phyloP scores from a whole-genome alignment of 2,113 vertebrate species.

The Charina bottae region DNA sequence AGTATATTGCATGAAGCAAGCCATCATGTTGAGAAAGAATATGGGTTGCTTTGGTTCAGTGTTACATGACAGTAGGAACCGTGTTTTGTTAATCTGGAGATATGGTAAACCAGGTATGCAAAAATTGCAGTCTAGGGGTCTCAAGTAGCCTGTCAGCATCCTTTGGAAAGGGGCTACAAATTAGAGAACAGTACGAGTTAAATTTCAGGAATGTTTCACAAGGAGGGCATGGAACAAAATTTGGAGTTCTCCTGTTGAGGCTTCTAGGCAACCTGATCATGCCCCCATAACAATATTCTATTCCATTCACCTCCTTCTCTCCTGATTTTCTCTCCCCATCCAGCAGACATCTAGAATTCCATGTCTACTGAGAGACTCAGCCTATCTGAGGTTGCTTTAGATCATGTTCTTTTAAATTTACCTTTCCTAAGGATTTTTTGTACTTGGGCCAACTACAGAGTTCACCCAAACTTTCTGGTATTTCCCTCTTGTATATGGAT shows the following conservation, averaged over 20 bases:
- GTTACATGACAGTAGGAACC: neutral
- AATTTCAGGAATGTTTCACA: neutral
- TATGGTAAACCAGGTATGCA: neutral
- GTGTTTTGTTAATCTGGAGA: neutral
- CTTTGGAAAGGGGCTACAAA: neutral
- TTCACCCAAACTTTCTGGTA: neutral
- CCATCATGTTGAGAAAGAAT: neutral
- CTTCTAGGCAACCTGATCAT: neutral
- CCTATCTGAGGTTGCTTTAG: neutral
- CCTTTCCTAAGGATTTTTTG: neutral
- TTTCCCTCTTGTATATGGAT: neutral
- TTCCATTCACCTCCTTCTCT: neutral
- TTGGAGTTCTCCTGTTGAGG: neutral
- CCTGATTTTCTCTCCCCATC: neutral
- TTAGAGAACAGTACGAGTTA: neutral
- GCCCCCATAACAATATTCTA: neutral
- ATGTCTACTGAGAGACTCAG: neutral
- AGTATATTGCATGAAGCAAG: neutral
- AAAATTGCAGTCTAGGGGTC: neutral
- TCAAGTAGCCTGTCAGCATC: neutral
- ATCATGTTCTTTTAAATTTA: neutral
- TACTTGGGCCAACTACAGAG: neutral
- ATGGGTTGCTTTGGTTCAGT: neutral
- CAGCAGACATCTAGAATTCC: neutral
- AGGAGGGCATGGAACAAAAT: neutral